Percentiles rank a stretch among this genome's conserved stretches.
These are phyloP conservation scores for Nemurella pictetii DNA, from an alignment of 2,888 invertebrate genomes.

Conservation along the genomic window DNA sequence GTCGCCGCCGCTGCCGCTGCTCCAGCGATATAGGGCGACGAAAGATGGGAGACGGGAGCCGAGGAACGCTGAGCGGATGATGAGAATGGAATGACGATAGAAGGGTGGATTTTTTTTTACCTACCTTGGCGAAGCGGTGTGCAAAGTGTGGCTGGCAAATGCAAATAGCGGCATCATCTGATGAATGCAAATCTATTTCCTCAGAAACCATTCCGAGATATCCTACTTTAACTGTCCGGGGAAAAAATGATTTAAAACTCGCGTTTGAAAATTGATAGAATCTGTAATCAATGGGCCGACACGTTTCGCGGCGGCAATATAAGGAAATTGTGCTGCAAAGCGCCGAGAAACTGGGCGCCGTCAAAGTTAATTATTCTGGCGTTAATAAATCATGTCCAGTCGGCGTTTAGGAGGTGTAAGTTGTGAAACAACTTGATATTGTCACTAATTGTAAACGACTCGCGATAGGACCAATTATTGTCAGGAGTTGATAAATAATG, in stretches of 20 bases:
- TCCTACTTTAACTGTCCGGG: not conserved
- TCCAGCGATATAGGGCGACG: no score
- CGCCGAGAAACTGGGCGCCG: not conserved
- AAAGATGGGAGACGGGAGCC: not conserved
- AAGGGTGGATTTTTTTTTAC: not conserved
- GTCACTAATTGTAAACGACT: not conserved
- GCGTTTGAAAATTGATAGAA: not conserved
- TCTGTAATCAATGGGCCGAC: not conserved
- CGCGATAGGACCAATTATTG: not conserved
- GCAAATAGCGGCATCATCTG: not conserved
- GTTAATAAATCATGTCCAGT: not conserved
- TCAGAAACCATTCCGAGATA: not conserved
- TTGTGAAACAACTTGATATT: not conserved
- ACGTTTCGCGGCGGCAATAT: not conserved
- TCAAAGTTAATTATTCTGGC: not conserved
- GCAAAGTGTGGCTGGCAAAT: not conserved
- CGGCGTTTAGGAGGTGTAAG: not conserved
- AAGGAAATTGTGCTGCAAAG: not conserved
- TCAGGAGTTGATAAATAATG: not conserved
- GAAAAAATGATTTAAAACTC: not conserved
- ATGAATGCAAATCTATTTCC: not conserved
- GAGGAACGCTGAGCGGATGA: slow-evolving; percentile 15
- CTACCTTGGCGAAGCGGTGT: not conserved
- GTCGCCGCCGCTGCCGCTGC: not conserved
- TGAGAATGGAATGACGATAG: slow-evolving; percentile 15